phyloP scores from a whole-genome alignment of 2,888 invertebrate species.

The Leucoptera coffeella region DNA sequence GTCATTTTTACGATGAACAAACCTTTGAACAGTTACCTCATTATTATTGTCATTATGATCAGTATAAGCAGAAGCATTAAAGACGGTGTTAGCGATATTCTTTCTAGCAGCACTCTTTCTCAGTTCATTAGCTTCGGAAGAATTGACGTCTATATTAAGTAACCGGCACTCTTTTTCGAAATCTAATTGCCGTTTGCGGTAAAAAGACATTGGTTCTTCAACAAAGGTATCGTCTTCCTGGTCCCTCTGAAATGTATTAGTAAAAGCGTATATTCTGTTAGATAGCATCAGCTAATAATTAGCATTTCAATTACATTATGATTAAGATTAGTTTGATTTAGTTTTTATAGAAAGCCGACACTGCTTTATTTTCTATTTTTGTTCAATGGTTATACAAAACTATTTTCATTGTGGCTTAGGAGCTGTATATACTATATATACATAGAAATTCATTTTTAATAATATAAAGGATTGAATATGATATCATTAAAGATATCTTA shows the following conservation, averaged over 20 bases:
- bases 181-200: constrained; percentile 38
- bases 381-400: too few species aligned
- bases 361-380: neutral
- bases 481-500: too few species aligned
- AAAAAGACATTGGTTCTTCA: constrained; percentile 40
- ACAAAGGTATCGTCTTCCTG: constrained; percentile 19
- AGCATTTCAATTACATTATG: neutral
- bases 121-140: constrained; percentile 27
- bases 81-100: constrained; percentile 6
- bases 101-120: constrained; percentile 17
- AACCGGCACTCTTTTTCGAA: constrained; percentile 44
- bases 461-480: too few species aligned
- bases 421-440: too few species aligned
- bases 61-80: constrained; percentile 17
- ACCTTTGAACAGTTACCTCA: too few species aligned
- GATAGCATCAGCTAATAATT: constrained; percentile 2
- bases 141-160: constrained; percentile 30
- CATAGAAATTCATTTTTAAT: too few species aligned
- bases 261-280: too few species aligned
- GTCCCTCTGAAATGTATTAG: constrained; percentile 27
- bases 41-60: too few species aligned
- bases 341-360: neutral
- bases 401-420: too few species aligned
- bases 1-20: too few species aligned
- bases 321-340: constrained; percentile 2